phyloP scores from a whole-genome alignment of 2,797 vertebrate species.

The Silurus aristotelis region DNA sequence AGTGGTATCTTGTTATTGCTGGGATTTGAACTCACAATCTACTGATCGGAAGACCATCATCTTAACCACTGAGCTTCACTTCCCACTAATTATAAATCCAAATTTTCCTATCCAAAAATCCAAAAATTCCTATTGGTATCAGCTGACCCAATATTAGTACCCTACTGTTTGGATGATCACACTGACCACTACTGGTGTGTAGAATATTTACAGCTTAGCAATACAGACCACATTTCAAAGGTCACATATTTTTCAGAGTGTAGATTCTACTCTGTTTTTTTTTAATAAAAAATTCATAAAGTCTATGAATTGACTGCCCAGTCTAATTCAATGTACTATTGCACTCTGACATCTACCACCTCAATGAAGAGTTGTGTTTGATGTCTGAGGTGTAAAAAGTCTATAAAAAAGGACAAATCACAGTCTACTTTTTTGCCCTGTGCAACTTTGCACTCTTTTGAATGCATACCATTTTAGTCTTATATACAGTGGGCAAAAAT shows the following conservation, averaged over 20 bases:
- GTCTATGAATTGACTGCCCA: no score
- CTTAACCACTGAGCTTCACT: no score
- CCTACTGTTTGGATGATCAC: neutral
- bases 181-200: neutral
- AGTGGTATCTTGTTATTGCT: no score
- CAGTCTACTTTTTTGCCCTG: neutral
- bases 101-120: neutral
- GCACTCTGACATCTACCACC: no score
- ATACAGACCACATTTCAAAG: no score
- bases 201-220: neutral
- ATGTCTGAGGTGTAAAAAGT: neutral
- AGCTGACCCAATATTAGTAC: neutral
- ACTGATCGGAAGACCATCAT: no score
- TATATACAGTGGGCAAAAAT: neutral
- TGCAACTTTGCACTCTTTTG: neutral
- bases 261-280: neutral
- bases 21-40: no score
- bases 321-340: no score
- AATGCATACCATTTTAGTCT: neutral
- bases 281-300: no score
- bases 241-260: no score
- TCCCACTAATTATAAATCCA: neutral
- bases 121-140: neutral
- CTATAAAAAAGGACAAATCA: neutral
- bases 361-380: neutral